Conservation (phyloP, 2,797 vertebrate species). For the Melanotaenia trifasciata region DNA sequence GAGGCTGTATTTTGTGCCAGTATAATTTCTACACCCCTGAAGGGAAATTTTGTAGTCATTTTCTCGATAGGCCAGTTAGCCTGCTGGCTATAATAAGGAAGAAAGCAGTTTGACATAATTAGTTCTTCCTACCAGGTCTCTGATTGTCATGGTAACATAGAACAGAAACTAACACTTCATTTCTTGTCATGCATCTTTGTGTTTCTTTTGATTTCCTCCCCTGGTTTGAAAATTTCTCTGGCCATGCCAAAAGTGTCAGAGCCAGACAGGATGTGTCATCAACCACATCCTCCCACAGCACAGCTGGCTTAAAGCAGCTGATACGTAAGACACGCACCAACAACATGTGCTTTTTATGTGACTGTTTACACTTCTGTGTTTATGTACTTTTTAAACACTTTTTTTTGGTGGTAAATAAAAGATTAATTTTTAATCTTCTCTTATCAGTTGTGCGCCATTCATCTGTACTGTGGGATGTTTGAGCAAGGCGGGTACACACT, state of each 20-base stretch:
- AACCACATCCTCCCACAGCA: conserved; percentile 48
- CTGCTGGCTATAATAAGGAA: neutral
- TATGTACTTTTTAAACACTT: neutral
- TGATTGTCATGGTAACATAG: conserved; percentile 15
- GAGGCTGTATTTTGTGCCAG: neutral
- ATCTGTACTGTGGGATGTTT: too few relatives aligned
- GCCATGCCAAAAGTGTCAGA: neutral
- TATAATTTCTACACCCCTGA: neutral
- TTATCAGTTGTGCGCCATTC: neutral
- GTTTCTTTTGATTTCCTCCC: neutral
- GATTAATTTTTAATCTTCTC: neutral
- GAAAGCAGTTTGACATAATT: conserved; percentile 13
- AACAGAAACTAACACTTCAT: conserved; percentile 5
- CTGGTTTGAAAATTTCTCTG: neutral
- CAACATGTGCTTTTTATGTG: conserved; percentile 11
- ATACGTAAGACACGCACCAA: conserved; percentile 9
- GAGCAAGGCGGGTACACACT: too few relatives aligned
- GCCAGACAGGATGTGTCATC: conserved; percentile 50
- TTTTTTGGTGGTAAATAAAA: neutral
- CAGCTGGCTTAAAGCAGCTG: conserved; percentile 31
- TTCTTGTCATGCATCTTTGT: conserved; percentile 12
- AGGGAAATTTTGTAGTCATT: neutral
- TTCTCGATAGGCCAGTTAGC: neutral
- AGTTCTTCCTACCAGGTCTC: conserved; percentile 1
- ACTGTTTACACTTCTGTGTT: conserved; percentile 19